Conservation (phyloP, 2,113 vertebrate genomes). For the Eudorcas thomsonii region DNA sequence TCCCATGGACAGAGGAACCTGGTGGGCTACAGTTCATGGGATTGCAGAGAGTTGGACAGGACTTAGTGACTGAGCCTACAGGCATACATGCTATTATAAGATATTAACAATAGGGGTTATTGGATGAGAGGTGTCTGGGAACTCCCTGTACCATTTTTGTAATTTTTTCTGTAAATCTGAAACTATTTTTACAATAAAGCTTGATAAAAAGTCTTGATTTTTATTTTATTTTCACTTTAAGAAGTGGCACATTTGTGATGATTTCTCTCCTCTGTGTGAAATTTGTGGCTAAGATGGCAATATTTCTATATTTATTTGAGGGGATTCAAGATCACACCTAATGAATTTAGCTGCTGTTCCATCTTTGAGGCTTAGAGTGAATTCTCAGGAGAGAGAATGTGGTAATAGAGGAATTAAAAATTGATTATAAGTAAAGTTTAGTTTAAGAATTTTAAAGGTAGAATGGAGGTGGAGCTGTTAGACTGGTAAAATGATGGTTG, state of each 20-base stretch:
- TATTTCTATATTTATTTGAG: neutral
- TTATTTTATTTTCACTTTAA: neutral
- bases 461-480: neutral
- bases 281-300: neutral
- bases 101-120: neutral
- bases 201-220: neutral
- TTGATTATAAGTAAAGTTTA: neutral
- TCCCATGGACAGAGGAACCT: neutral
- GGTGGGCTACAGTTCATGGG: neutral
- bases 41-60: neutral
- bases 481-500: neutral
- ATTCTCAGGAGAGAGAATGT: neutral
- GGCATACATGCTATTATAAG: neutral
- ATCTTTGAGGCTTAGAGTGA: neutral
- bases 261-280: neutral
- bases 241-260: neutral
- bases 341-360: neutral
- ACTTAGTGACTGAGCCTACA: neutral
- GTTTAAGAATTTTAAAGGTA: neutral
- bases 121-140: neutral
- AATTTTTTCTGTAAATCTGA: neutral
- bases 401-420: neutral
- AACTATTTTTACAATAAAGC: neutral
- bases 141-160: neutral
- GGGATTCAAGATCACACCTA: neutral